Conservation (phyloP, 1,140 invertebrate species). For the Drosophila oshimai region DNA sequence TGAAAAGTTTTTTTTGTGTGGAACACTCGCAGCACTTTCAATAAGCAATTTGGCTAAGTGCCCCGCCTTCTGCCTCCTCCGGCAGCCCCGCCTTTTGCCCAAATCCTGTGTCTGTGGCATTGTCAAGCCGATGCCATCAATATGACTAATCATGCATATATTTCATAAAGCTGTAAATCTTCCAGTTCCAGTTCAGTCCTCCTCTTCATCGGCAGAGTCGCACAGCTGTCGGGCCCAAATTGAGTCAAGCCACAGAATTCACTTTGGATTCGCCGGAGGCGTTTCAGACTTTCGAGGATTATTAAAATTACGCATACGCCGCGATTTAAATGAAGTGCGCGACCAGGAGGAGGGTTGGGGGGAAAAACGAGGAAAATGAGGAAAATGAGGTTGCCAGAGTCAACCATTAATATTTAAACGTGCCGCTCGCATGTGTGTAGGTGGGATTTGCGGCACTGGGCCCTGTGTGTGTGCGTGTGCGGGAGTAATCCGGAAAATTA, state of each 20-base stretch:
- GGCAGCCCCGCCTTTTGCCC: not conserved
- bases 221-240: constrained; percentile 70
- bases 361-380: not conserved
- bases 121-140: constrained; percentile 62
- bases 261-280: constrained; percentile 65
- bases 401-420: constrained; percentile 69
- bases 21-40: constrained; percentile 58
- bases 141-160: constrained; percentile 79
- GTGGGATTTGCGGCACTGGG: constrained; percentile 7
- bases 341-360: not conserved
- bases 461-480: not conserved
- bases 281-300: constrained; percentile 63
- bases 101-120: constrained; percentile 16
- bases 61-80: constrained; percentile 10
- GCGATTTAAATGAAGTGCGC: constrained; percentile 72
- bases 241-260: constrained; percentile 78
- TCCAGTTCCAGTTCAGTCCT: no score
- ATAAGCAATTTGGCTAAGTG: constrained; percentile 80
- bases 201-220: not conserved
- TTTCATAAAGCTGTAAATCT: constrained; percentile 53
- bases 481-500: constrained; percentile 8
- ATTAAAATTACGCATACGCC: constrained; percentile 80
- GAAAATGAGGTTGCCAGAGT: constrained; percentile 24
- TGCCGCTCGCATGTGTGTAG: constrained; percentile 9
- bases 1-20: constrained; percentile 44